Evolutionary conservation across 2,888 invertebrate genomes (phyloP).

Genomic region (Leptopilina drosophilae): DNA sequence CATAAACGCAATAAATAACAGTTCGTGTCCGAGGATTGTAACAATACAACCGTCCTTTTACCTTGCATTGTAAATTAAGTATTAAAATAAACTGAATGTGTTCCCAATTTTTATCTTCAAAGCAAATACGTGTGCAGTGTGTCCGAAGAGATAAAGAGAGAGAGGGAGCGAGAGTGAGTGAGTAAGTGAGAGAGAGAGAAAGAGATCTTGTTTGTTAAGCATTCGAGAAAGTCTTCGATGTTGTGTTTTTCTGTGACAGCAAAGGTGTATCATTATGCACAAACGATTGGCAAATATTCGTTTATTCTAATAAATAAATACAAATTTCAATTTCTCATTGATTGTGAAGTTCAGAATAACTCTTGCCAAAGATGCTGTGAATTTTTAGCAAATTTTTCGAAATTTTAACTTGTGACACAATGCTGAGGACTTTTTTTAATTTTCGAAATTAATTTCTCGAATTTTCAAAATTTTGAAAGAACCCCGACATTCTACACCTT

Average conservation of each 20-base stretch:
- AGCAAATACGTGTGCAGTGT: slow-evolving; percentile 18
- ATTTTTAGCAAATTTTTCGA: too few relatives aligned
- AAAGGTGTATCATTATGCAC: slow-evolving; percentile 65
- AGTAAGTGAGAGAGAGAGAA: neutral
- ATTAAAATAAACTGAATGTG: slow-evolving; percentile 41
- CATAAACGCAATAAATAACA: slow-evolving; percentile 55
- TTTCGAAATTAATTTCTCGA: neutral
- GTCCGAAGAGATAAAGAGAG: slow-evolving; percentile 2
- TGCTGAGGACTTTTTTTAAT: neutral
- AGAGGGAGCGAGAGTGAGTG: neutral
- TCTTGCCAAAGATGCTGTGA: too few relatives aligned
- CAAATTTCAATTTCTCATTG: slow-evolving; percentile 33
- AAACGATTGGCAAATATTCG: slow-evolving; percentile 66
- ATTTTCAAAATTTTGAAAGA: neutral
- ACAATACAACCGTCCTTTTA: slow-evolving; percentile 61
- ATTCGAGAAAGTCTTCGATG: slow-evolving; percentile 40
- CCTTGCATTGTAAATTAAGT: slow-evolving; percentile 49
- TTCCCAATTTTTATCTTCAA: slow-evolving; percentile 31
- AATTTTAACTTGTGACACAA: neutral
- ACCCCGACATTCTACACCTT: too few relatives aligned
- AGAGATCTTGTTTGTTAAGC: slow-evolving; percentile 27
- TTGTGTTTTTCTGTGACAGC: slow-evolving; percentile 33
- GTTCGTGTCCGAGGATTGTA: slow-evolving; percentile 47
- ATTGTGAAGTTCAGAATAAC: too few relatives aligned
- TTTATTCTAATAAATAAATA: slow-evolving; percentile 60